These are phyloP conservation scores for Tetheella fluctuosa DNA, from an alignment of 2,888 invertebrate species.

Conservation along the genomic window DNA sequence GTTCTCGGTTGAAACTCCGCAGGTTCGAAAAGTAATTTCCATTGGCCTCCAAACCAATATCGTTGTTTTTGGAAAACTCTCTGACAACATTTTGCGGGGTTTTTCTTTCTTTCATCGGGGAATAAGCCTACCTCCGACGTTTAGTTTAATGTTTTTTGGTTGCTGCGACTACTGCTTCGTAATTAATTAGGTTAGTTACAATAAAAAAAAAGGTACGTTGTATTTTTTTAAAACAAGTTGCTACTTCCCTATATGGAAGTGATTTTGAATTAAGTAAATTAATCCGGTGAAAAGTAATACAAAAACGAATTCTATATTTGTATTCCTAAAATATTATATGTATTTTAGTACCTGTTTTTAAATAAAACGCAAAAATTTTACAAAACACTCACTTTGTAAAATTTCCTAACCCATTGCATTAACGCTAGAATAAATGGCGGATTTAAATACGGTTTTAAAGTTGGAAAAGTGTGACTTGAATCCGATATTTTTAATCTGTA, in stretches of 20 bases:
- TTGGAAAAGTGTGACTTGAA: conserved; percentile 18
- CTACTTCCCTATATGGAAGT: too few relatives aligned
- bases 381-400: too few relatives aligned
- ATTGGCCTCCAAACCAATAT: conserved; percentile 45
- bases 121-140: conserved; percentile 32
- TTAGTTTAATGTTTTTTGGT: conserved; percentile 33
- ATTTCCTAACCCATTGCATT: too few relatives aligned
- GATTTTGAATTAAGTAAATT: too few relatives aligned
- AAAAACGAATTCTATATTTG: too few relatives aligned
- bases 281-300: too few relatives aligned
- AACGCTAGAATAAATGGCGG: neutral
- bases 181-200: neutral
- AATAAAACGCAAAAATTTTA: too few relatives aligned
- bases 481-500: conserved; percentile 46
- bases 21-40: conserved; percentile 53
- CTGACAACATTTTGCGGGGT: conserved; percentile 35
- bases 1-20: conserved; percentile 32
- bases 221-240: too few relatives aligned
- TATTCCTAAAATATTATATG: too few relatives aligned
- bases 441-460: neutral
- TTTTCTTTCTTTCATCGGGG: conserved; percentile 28
- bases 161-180: conserved; percentile 17
- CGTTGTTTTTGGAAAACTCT: conserved; percentile 50
- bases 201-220: too few relatives aligned
- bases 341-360: too few relatives aligned